Conservation (phyloP, 53 echinoderm and acorn worm genomes). For the Luidia sarsii region DNA sequence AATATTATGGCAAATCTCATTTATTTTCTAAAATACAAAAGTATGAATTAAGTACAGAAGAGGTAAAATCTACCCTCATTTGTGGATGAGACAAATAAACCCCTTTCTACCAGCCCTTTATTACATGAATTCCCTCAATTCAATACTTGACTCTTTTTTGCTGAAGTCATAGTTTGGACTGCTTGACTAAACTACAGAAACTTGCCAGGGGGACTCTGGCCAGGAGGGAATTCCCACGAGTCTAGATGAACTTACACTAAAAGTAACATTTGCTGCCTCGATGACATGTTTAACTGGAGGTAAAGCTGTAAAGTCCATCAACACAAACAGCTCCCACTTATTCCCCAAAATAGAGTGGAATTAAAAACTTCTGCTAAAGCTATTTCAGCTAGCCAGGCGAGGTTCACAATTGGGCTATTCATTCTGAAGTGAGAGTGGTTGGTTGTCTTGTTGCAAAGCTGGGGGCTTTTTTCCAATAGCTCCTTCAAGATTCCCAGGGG, state of each 20-base stretch:
- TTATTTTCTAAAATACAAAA: too few species aligned
- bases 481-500: background rate
- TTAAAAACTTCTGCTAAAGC: slow-evolving; percentile 40
- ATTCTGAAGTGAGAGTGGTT: slow-evolving; percentile 11
- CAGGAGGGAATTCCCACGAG: slow-evolving; percentile 21
- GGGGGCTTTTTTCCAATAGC: background rate
- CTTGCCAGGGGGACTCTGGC: slow-evolving; percentile 8
- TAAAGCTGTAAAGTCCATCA: slow-evolving; percentile 45
- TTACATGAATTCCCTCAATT: too few species aligned
- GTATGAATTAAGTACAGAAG: too few species aligned
- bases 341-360: slow-evolving; percentile 17
- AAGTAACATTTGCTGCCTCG: slow-evolving; percentile 43
- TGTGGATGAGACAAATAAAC: too few species aligned
- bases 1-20: too few species aligned
- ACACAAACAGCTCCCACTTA: slow-evolving; percentile 13
- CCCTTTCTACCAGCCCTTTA: too few species aligned
- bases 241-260: background rate
- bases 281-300: slow-evolving; percentile 49
- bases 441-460: background rate
- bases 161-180: too few species aligned
- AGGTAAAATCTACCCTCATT: too few species aligned
- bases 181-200: too few species aligned
- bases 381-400: background rate
- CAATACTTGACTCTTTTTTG: too few species aligned
- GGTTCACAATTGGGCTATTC: slow-evolving; percentile 34